Percentiles rank a stretch among this genome's conserved stretches.
phyloP scores from a whole-genome alignment of 2,888 invertebrate species.

The Oscheius myriophilus region DNA sequence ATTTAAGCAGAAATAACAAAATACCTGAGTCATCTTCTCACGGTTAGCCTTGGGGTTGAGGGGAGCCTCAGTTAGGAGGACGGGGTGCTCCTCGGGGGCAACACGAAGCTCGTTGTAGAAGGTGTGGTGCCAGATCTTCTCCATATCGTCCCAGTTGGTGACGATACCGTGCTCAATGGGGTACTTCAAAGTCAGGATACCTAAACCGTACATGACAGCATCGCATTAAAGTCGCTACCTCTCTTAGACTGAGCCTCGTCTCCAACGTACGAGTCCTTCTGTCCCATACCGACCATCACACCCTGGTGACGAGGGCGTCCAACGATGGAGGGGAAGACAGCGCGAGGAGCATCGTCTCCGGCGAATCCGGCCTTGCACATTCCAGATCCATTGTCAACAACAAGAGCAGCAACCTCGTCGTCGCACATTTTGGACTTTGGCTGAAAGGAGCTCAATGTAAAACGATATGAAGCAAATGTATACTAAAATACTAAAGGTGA shows the following conservation, averaged over 20 bases:
- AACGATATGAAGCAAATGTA: background rate
- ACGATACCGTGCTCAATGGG: slow-evolving; percentile 96
- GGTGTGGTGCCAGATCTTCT: slow-evolving; percentile 98
- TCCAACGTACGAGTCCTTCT: slow-evolving; percentile 73
- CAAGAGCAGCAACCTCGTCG: slow-evolving; percentile 84
- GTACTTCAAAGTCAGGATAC: slow-evolving; percentile 93
- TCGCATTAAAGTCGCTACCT: slow-evolving; percentile 70
- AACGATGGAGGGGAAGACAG: slow-evolving; percentile 86
- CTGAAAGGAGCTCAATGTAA: background rate
- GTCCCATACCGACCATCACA: slow-evolving; percentile 74
- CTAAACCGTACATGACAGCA: slow-evolving; percentile 17
- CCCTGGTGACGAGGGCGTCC: slow-evolving; percentile 72
- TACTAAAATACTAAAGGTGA: no score
- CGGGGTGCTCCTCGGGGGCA: slow-evolving; percentile 92
- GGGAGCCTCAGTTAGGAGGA: slow-evolving; percentile 90
- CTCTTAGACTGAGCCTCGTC: slow-evolving; percentile 76
- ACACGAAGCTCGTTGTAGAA: slow-evolving; percentile 97
- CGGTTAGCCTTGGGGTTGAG: slow-evolving; percentile 93
- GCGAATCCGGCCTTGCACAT: slow-evolving; percentile 82
- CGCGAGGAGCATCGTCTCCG: slow-evolving; percentile 81
- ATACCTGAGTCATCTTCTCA: slow-evolving; percentile 86
- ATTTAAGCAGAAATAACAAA: no score
- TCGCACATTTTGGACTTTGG: slow-evolving; percentile 73
- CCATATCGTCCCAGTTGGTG: slow-evolving; percentile 98
- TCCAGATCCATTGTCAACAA: slow-evolving; percentile 69